Evolutionary conservation across 1,140 invertebrate species (phyloP), one percentile per base, ranked within the genome.

Genomic region (Cydia fagiglandana): DNA sequence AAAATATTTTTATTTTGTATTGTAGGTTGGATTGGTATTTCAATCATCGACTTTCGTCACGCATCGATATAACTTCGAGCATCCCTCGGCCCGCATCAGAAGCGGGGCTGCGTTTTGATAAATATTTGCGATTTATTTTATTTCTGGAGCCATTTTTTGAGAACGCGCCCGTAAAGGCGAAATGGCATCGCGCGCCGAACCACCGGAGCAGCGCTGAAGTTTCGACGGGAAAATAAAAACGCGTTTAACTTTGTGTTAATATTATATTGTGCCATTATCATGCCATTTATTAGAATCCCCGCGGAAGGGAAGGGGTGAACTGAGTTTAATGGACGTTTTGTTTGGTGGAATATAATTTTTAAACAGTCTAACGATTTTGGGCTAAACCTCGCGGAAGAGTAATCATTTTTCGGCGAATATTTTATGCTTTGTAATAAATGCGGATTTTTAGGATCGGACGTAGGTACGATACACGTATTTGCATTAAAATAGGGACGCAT

Each of bases 211-310:
- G 76, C 77, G 79, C 84, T 84, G 83, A 88, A 88, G 84, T 90
- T 91, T 86, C 73, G 81, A 82, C 81, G 84, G 84, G 82, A 87
- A 91, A 91, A 90, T 89, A 91, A 92, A 92, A 91, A 91, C 83
- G 81, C 86, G 86, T 91, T 91, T 91, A 91, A 92, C 91, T 92
- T 92, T 91, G 88, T 89, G 89, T 90, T 92, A 91, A 90, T 93
- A 90, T 91, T 89, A 91, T 93, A 93, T 91, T 90, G 91, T 90
- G 88, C 86, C 88, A 93, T 93, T 93, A 93, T 93, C 91, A 83
- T 88, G 85, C 86, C 91, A 91, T 92, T 92, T 92, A 91, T 92
- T 91, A 92, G 89, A 86, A 91, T 91, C 86, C 56, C 86, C 78
- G 84, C 84, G 85, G 88, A 88, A 89, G 88, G 89, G 90, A 88